Evolutionary conservation across 2,113 vertebrate genomes (phyloP).

Genomic region (Lepisosteus oculatus): DNA sequence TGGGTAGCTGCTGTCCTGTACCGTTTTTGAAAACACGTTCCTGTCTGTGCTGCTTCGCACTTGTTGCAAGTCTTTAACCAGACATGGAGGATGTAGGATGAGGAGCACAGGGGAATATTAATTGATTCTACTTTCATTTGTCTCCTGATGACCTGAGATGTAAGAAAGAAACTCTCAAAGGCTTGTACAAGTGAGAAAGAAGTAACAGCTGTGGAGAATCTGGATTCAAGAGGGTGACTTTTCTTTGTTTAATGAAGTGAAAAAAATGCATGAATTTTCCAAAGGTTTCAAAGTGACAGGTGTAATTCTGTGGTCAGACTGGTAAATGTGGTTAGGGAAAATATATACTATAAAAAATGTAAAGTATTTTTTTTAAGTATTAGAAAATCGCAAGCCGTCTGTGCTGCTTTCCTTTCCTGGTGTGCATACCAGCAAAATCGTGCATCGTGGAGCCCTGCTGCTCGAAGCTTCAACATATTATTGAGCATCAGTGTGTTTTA

Average conservation of each 20-base stretch:
- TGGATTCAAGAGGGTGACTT: not conserved
- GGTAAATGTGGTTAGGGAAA: slow-evolving; percentile 68
- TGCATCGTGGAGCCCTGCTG: slow-evolving; percentile 35
- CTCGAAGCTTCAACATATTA: slow-evolving; percentile 38
- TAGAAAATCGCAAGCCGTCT: slow-evolving; percentile 41
- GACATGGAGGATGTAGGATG: slow-evolving; percentile 44
- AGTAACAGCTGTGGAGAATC: slow-evolving; percentile 8
- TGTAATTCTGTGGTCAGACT: slow-evolving; percentile 74
- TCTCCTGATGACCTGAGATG: slow-evolving; percentile 41
- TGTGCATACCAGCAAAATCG: slow-evolving; percentile 29
- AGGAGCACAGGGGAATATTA: not conserved
- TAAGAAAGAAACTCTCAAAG: slow-evolving; percentile 21
- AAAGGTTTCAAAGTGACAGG: slow-evolving; percentile 63
- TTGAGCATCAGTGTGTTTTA: slow-evolving; percentile 17
- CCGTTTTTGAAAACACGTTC: slow-evolving; percentile 45
- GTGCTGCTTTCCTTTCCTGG: slow-evolving; percentile 55
- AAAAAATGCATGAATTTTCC: slow-evolving; percentile 65
- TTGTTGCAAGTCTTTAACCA: slow-evolving; percentile 52
- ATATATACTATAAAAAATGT: slow-evolving; percentile 60
- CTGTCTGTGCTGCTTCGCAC: slow-evolving; percentile 58
- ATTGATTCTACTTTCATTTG: too few species aligned
- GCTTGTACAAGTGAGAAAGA: not conserved
- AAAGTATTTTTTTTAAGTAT: slow-evolving; percentile 67
- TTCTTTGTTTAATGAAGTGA: slow-evolving; percentile 60
- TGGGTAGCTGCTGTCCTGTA: slow-evolving; percentile 64